These are phyloP conservation scores for Aplodontia rufa DNA, from an alignment of 2,113 vertebrate genomes.

Conservation along the genomic window DNA sequence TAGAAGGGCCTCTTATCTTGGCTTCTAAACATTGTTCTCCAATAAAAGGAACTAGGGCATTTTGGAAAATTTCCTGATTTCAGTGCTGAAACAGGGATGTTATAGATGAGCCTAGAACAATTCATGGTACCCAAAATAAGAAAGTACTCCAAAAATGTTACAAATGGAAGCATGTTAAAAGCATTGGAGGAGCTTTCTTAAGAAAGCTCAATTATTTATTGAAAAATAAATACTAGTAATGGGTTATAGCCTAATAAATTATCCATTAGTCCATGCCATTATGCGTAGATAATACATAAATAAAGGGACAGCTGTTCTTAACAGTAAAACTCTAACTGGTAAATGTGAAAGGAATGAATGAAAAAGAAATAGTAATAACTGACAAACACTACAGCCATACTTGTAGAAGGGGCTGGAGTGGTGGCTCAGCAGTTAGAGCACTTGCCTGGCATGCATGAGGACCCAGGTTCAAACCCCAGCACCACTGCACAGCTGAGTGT, in stretches of 20 bases:
- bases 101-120: background rate
- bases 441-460: too few relatives aligned
- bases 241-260: background rate
- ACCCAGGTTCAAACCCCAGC: too few relatives aligned
- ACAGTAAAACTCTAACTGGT: background rate
- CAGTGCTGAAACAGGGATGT: background rate
- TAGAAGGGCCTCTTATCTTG: background rate
- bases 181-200: background rate
- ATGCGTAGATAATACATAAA: background rate
- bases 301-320: background rate
- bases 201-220: background rate
- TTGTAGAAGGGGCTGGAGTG: too few relatives aligned
- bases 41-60: background rate
- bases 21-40: background rate
- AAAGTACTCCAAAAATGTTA: background rate
- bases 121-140: background rate
- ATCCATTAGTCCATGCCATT: background rate
- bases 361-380: background rate
- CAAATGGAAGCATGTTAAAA: background rate
- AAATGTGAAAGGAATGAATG: background rate
- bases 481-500: too few relatives aligned
- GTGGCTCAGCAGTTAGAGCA: too few relatives aligned
- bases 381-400: background rate
- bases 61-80: background rate
- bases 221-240: background rate